Evolutionary conservation across 2,888 invertebrate genomes (phyloP), one percentile per base, ranked within the genome.

Genomic region (Melanchra persicariae): DNA sequence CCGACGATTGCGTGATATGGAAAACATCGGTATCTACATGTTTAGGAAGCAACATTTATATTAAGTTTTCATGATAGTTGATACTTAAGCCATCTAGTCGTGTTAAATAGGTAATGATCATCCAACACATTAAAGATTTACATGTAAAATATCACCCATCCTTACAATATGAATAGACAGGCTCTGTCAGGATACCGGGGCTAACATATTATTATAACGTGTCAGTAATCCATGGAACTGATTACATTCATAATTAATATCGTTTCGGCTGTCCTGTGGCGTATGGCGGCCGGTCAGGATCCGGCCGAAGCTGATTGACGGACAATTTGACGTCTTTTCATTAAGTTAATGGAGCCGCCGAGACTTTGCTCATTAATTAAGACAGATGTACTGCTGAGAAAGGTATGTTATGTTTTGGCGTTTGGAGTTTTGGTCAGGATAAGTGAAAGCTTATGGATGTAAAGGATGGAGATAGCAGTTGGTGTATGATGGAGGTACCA

Each of bases 291-390:
- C 69, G 74, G 82, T 71, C 82, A 82, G 86, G 84, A 87, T 84
- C 63, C 70, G 72, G 76, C 80, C 71, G 47, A 75, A 79, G 86
- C 86, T 87, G 91, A 91, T 87, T 89, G 91, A 92, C 88, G 85
- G 90, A 88, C 90, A 87, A 77, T 75, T 88, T 85, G 90, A 91
- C 90, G 88, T 87, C 76, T 75, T 84, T 88, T 90, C 89, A 89
- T 90, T 90, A 89, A 85, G 84, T 85, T 90, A 91, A 91, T 91
- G 90, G 88, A 87, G 80, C 84, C 85, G 79, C 79, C 84, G 81
- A 80, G 85, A 79, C 82, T 83, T 74, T 72, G 71, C 79, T 85
- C 88, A 87, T 90, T 91, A 90, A 91, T 91, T 89, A 91, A 87
- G 88, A 88, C 85, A 80, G 86, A 89, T 88, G 85, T 87, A 88